Conservation (phyloP, 2,113 vertebrate genomes). For the Erythrolamprus reginae region DNA sequence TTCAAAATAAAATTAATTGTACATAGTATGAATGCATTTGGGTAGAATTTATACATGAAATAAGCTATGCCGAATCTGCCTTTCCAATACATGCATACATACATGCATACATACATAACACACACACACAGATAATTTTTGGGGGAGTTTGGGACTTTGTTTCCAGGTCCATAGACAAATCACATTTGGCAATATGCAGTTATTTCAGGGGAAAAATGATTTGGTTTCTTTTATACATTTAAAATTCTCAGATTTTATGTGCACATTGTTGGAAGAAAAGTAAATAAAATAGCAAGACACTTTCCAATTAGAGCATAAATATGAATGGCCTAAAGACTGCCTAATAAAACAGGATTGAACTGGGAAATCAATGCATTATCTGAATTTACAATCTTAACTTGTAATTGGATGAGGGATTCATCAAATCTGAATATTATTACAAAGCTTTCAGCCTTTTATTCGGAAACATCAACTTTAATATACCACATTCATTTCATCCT, state of each 20-base stretch:
- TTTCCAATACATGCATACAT: not conserved
- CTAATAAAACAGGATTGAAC: not conserved
- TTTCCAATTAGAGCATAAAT: not conserved
- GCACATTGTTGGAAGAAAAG: constrained; percentile 23
- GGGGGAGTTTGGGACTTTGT: not conserved
- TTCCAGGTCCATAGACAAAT: constrained; percentile 10
- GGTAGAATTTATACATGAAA: not conserved
- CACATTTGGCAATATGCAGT: not conserved
- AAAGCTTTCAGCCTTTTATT: not conserved
- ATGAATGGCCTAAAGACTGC: not conserved
- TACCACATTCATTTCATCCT: not conserved
- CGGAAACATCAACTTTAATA: not conserved
- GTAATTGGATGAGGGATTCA: not conserved
- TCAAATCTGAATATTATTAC: not conserved
- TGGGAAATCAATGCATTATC: not conserved
- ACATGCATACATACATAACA: no score
- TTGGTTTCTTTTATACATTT: not conserved
- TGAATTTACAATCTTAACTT: not conserved
- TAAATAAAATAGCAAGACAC: not conserved
- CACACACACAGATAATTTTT: not conserved
- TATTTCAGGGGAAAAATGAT: not conserved
- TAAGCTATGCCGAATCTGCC: not conserved
- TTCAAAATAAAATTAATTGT: not conserved
- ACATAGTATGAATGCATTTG: not conserved
- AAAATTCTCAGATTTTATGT: constrained; percentile 1